Percentiles rank a stretch among this genome's conserved stretches.
phyloP scores from a whole-genome alignment of 2,888 invertebrate genomes.

The Limenitis camilla region DNA sequence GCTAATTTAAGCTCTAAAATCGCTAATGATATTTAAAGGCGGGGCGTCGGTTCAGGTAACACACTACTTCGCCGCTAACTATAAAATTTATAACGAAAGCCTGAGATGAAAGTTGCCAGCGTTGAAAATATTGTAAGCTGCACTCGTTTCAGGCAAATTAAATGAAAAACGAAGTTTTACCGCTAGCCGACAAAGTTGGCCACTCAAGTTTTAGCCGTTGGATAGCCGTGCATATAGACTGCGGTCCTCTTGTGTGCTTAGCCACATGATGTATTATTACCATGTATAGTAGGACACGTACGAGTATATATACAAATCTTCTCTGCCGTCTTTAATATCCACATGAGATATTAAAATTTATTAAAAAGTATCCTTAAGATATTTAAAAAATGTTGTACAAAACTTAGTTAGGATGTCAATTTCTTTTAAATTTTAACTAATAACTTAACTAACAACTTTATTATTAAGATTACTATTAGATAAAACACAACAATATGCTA shows the following conservation, averaged over 20 bases:
- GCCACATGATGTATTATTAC: slow-evolving; percentile 22
- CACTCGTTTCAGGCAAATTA: slow-evolving; percentile 70
- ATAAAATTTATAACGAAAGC: slow-evolving; percentile 66
- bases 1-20: slow-evolving; percentile 13
- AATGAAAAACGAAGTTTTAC: slow-evolving; percentile 70
- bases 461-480: too few species aligned
- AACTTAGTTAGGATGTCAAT: background rate
- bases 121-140: slow-evolving; percentile 71
- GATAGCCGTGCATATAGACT: slow-evolving; percentile 34
- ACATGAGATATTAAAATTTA: slow-evolving; percentile 19
- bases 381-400: slow-evolving; percentile 7
- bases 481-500: too few species aligned
- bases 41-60: slow-evolving; percentile 23
- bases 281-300: slow-evolving; percentile 11
- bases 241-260: slow-evolving; percentile 22
- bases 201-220: slow-evolving; percentile 57
- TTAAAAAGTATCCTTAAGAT: slow-evolving; percentile 16
- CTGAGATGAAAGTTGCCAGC: slow-evolving; percentile 60
- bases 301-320: slow-evolving; percentile 1
- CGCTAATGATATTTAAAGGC: slow-evolving; percentile 22
- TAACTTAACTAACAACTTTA: too few species aligned
- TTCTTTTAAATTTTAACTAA: too few species aligned
- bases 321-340: slow-evolving; percentile 14
- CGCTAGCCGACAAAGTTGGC: slow-evolving; percentile 62
- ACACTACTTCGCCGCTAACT: slow-evolving; percentile 38